Conservation (phyloP, 2,113 vertebrate species). For the Coregonus clupeaformis region DNA sequence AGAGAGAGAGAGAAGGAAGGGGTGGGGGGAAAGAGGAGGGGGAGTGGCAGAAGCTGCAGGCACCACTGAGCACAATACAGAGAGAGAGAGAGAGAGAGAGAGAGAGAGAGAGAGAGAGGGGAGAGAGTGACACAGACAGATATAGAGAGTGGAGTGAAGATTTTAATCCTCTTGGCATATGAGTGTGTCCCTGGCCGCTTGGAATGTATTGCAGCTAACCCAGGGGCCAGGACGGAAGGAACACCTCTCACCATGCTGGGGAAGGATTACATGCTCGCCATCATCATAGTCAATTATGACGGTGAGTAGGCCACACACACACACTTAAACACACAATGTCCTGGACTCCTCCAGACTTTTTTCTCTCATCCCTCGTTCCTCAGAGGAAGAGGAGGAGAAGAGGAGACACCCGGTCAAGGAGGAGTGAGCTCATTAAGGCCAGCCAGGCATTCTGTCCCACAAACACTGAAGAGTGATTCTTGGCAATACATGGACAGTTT, state of each 20-base stretch:
- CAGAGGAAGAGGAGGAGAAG: not conserved
- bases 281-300: conserved; percentile 93
- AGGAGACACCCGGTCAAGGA: not conserved
- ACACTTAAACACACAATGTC: not conserved
- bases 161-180: conserved; percentile 45
- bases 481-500: too few species aligned
- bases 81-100: conserved; percentile 6
- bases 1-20: not conserved
- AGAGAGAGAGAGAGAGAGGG: conserved; percentile 8
- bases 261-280: conserved; percentile 96
- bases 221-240: conserved; percentile 48
- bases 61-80: conserved; percentile 41
- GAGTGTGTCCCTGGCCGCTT: conserved; percentile 31
- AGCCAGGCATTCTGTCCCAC: too few species aligned
- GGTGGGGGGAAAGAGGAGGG: conserved; percentile 10
- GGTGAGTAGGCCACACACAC: conserved; percentile 70
- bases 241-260: conserved; percentile 81
- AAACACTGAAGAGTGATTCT: too few species aligned
- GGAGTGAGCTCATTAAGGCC: conserved; percentile 4
- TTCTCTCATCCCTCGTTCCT: not conserved
- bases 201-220: conserved; percentile 53
- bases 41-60: conserved; percentile 37
- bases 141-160: conserved; percentile 5
- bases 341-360: not conserved
- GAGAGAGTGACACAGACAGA: conserved; percentile 6